Evolutionary conservation across 2,113 vertebrate genomes (phyloP).

Genomic region (Entosphenus tridentatus): DNA sequence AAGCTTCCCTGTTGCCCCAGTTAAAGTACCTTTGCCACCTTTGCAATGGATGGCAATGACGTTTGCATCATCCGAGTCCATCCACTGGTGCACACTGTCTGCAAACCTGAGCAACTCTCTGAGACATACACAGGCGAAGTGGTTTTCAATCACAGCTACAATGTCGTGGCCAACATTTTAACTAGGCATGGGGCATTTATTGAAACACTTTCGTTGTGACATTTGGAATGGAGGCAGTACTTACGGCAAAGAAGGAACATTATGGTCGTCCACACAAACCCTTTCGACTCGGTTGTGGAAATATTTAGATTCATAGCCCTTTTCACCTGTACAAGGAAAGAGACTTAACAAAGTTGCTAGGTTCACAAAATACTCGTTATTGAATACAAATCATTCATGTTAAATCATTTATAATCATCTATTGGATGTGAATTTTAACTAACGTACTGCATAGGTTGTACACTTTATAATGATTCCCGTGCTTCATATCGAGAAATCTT

Average conservation of each 20-base stretch:
- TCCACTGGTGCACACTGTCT: slow-evolving; percentile 44
- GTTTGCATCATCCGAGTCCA: slow-evolving; percentile 42
- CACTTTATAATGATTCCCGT: slow-evolving; percentile 56
- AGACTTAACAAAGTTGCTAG: no score
- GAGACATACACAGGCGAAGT: not conserved
- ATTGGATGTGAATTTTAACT: no score
- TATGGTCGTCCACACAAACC: slow-evolving; percentile 74
- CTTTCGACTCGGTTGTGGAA: slow-evolving; percentile 66
- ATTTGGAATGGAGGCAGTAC: slow-evolving; percentile 12
- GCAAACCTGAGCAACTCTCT: slow-evolving; percentile 71
- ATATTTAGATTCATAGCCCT: slow-evolving; percentile 50
- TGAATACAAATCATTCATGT: no score
- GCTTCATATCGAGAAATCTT: slow-evolving; percentile 66
- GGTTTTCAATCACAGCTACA: no score
- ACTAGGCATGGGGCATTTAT: no score
- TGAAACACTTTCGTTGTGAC: no score
- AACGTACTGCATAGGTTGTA: slow-evolving; percentile 92
- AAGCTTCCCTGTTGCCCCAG: no score
- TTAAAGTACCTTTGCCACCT: slow-evolving; percentile 60
- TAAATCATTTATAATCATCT: no score
- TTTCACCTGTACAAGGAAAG: slow-evolving; percentile 36
- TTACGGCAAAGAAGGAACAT: slow-evolving; percentile 59
- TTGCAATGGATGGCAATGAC: slow-evolving; percentile 76
- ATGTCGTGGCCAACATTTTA: no score
- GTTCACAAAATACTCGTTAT: no score